Evolutionary conservation across 1,140 invertebrate genomes (phyloP).

Genomic region (Pectinophora gossypiella): DNA sequence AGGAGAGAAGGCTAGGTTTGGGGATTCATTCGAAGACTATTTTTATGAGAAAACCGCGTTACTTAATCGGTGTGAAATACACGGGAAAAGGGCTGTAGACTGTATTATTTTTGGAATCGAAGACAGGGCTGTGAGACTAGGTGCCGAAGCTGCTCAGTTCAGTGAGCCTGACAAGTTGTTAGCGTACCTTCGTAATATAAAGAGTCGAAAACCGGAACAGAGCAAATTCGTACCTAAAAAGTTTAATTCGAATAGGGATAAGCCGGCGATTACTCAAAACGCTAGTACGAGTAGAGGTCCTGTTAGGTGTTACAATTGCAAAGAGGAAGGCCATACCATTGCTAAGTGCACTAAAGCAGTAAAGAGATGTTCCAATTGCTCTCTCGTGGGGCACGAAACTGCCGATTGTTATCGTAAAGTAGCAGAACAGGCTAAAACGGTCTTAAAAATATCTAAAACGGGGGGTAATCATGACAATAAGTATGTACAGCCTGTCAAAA

Average conservation of each 20-base stretch:
- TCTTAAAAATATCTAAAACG: too few species aligned
- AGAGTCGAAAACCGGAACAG: background rate
- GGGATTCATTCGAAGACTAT: background rate
- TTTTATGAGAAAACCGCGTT: background rate
- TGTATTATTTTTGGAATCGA: background rate
- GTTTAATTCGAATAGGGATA: background rate
- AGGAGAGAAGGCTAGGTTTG: background rate
- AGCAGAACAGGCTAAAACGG: too few species aligned
- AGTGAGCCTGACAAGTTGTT: background rate
- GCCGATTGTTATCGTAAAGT: too few species aligned
- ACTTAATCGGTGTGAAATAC: background rate
- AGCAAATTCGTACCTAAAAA: too few species aligned
- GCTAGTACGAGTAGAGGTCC: background rate
- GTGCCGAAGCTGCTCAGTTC: background rate
- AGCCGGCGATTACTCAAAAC: background rate
- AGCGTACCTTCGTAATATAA: background rate
- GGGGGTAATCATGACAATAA: too few species aligned
- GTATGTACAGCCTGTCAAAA: too few species aligned
- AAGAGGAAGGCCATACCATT: background rate
- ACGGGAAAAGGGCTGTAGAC: background rate
- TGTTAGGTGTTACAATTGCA: background rate
- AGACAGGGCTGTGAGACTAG: background rate
- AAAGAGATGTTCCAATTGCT: background rate
- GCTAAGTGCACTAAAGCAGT: background rate
- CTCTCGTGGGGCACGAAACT: background rate